Percentiles rank a stretch among this genome's conserved stretches.
phyloP scores from a whole-genome alignment of 2,113 vertebrate genomes.

The Apus apus region DNA sequence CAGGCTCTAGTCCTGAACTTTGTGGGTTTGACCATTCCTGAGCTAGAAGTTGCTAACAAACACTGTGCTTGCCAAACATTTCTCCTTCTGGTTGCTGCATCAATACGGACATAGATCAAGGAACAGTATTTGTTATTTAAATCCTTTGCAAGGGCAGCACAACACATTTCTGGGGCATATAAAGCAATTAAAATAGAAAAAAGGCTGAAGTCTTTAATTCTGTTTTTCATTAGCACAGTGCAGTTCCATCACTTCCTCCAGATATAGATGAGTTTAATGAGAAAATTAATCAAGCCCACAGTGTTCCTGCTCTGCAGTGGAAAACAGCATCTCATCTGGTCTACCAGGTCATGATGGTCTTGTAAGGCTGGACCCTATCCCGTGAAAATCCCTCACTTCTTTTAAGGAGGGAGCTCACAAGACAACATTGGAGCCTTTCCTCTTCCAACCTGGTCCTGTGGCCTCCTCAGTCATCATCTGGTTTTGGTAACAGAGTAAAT shows the following conservation, averaged over 20 bases:
- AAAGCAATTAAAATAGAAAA: background rate
- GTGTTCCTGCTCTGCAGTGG: background rate
- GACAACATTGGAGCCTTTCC: background rate
- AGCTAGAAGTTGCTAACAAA: background rate
- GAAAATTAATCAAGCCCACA: background rate
- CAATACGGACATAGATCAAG: background rate
- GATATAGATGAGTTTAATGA: background rate
- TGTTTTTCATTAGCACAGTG: background rate
- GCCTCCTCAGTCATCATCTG: conserved; percentile 6
- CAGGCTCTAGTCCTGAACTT: background rate
- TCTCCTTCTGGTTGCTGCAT: background rate
- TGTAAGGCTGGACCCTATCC: background rate
- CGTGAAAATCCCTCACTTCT: background rate
- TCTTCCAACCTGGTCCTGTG: background rate
- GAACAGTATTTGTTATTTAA: background rate
- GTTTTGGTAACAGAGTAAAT: background rate
- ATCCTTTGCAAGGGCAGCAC: background rate
- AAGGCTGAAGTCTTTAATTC: conserved; percentile 1
- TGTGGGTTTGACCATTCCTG: background rate
- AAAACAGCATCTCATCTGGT: background rate
- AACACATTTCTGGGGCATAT: background rate
- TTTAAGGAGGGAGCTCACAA: background rate
- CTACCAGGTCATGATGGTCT: background rate
- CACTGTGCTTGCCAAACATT: background rate
- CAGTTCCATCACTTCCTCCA: background rate